Evolutionary conservation across 2,888 invertebrate genomes (phyloP), one percentile per base, ranked within the genome.

Genomic region (Hermodice carunculata): DNA sequence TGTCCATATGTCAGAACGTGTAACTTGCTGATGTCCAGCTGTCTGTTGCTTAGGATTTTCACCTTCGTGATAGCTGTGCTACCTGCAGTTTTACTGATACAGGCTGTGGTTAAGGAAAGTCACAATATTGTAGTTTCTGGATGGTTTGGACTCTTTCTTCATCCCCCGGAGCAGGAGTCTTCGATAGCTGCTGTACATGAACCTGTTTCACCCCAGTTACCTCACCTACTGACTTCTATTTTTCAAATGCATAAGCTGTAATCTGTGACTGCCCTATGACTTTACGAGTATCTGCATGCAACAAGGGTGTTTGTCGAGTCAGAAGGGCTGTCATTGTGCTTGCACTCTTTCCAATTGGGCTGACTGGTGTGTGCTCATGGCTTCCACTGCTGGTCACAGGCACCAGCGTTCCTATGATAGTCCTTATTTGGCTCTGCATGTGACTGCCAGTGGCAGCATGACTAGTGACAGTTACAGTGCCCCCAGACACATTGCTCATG

Each of bases 51-150:
- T 24, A 60, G 60, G 4, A 49, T 48, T 26, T 60, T 60, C 6
- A 40, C 76, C 48, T 79, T 78, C 0, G 79, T 76, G 6, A 78
- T 61, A n/a, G 67, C 53, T n/a, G 76, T 51, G 11, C 61, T 48
- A 5, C 73, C 69, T 28, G 73, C 66, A 1, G 65, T 62, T 31
- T 66, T 53, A 11, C 69, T 69, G 28, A 76, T 62, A 46, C 73
- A 68, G 4, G 76, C 72, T 17, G 80, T 80, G 11, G 80, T 79
- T 5, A 79, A 5, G 80, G 79, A 60, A 81, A 81, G 57, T 82
- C 82, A 61, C 78, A 78, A 62, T 78, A 81, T 66, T 83, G 80
- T 6, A 80, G 63, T 64, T 76, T 80, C 60, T 81, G 81, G 22
- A 77, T 74, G 8, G 77, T 74, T 63, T 77, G 74, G 19, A 79